phyloP scores from a whole-genome alignment of 2,888 invertebrate species.

The Morinoia aosen region DNA sequence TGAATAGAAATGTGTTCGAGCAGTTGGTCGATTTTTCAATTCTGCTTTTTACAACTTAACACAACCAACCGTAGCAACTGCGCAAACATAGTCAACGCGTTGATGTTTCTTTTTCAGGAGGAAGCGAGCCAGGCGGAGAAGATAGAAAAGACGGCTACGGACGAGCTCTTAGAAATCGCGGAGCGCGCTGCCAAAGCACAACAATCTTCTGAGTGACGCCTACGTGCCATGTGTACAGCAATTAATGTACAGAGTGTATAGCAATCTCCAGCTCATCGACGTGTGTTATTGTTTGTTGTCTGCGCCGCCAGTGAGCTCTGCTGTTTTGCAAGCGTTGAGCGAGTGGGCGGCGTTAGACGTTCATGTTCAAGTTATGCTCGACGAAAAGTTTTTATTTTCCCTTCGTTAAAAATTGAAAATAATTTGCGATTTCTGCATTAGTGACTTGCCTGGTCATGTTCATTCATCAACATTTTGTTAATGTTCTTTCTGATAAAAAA shows the following conservation, averaged over 20 bases:
- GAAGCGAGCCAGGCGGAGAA: conserved; percentile 53
- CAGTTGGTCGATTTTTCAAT: too few species aligned
- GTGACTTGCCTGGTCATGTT: neutral
- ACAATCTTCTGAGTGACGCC: neutral
- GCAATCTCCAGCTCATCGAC: neutral
- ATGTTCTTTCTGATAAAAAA: neutral
- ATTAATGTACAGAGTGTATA: neutral
- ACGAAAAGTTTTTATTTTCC: neutral
- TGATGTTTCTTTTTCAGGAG: conserved; percentile 55
- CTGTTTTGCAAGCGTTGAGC: neutral
- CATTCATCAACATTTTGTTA: neutral
- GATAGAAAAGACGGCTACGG: conserved; percentile 58
- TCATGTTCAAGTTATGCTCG: neutral
- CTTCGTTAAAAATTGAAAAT: neutral
- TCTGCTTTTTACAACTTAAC: too few species aligned
- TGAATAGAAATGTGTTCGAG: too few species aligned
- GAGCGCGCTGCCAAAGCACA: neutral
- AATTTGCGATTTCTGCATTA: neutral
- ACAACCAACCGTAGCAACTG: too few species aligned
- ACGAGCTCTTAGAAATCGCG: conserved; percentile 55
- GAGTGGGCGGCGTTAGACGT: neutral
- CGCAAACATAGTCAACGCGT: too few species aligned
- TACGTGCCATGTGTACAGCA: neutral
- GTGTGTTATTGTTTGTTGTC: too few species aligned
- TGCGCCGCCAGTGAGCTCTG: neutral